Evolutionary conservation across 2,113 vertebrate genomes (phyloP), one percentile per base, ranked within the genome.

Genomic region (Cyprinodon tularosa): DNA sequence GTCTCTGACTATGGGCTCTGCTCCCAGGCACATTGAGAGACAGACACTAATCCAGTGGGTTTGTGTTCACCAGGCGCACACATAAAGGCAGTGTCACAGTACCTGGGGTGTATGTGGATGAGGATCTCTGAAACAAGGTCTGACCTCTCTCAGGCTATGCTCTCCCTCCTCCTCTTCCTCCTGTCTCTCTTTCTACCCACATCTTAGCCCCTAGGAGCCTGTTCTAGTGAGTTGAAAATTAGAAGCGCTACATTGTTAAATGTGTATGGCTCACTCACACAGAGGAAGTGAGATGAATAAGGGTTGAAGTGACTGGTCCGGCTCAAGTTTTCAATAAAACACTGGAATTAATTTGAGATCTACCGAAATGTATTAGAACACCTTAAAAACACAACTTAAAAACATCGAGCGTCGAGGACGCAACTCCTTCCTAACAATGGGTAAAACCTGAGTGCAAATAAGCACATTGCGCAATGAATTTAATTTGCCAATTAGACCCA

Each of bases 111-210:
- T 87, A 88, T 90, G 85, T 75, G 87, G 77, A 90, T 36, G 84
- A 75, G 85, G 86, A 77, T 86, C 87, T 91, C 84, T 79, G 87
- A 80, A 84, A 88, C 88, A 75, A 91, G 86, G 89, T 92, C 91
- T 91, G 90, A 93, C 87, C 92, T 92, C 88, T 90, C 86, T 90
- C 90, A 90, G 87, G 90, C 79, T 86, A 82, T 71, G 82, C 74
- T 77, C 83, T 84, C 72, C 73, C 76, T 81, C 76, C 76, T 66
- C 75, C 75, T 74, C 68, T 40, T 67, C 50, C 40, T 70, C 66
- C 76, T 42, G 60, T 48, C 77, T 42, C 57, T 68, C 42, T 70
- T 45, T 69, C 67, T 82, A 71, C 47, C 39, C 13, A n/a, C 37
- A 40, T 85, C 66, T 47, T 22, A 5, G 48, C 80, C 76, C 44